Evolutionary conservation across 2,113 vertebrate species (phyloP).

Genomic region (Hyperoodon ampullatus): DNA sequence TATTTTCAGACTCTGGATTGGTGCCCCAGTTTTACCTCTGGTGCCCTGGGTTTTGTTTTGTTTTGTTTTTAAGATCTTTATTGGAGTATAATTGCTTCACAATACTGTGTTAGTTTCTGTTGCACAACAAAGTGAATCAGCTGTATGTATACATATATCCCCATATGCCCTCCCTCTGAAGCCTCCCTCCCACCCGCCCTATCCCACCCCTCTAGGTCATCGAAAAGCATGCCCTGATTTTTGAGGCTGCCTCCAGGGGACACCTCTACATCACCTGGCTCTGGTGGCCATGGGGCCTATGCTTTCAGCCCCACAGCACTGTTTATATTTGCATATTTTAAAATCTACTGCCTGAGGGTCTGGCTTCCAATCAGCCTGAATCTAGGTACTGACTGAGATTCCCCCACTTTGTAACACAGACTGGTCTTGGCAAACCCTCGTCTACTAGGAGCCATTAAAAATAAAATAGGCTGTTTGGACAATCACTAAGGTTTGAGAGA

Average conservation of each 20-base stretch:
- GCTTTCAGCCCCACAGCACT: background rate
- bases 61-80: no score
- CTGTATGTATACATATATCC: no score
- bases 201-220: no score
- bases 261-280: background rate
- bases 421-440: background rate
- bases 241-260: background rate
- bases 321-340: background rate
- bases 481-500: background rate
- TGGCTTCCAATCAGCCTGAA: background rate
- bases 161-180: no score
- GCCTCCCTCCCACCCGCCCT: no score
- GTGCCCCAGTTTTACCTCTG: background rate
- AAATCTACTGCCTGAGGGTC: background rate
- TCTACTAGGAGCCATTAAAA: background rate
- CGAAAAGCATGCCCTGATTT: background rate
- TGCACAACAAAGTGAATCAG: no score
- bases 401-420: background rate
- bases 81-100: no score
- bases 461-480: background rate
- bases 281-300: background rate
- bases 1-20: background rate
- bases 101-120: no score
- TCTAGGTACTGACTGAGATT: background rate
- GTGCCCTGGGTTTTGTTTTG: background rate